A percentile compares a stretch with the other conserved stretches of the same genome.
Conservation (phyloP, 37 sponge, comb jelly and placozoan genomes). For the Beroe ovata region DNA sequence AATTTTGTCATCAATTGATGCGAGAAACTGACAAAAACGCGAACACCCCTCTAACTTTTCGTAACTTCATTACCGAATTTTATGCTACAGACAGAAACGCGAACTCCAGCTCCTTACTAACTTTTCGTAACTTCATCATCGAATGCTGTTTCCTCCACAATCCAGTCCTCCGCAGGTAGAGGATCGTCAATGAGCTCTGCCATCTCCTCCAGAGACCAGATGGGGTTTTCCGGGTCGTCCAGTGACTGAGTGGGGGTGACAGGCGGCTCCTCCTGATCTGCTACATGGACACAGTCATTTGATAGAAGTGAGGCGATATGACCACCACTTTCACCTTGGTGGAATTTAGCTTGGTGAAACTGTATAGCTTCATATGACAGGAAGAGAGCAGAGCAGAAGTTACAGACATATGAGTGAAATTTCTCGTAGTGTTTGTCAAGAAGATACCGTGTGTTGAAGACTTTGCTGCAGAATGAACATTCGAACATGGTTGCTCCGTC, state of each 20-base stretch:
- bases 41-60: too few species aligned
- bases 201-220: slow-evolving; percentile 50
- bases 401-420: slow-evolving; percentile 25
- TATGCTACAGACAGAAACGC: too few species aligned
- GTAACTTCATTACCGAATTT: neutral
- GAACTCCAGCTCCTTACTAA: too few species aligned
- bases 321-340: slow-evolving; percentile 1
- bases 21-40: too few species aligned
- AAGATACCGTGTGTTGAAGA: neutral
- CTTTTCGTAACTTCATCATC: neutral
- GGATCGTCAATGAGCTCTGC: slow-evolving; percentile 25
- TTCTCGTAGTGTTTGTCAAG: slow-evolving; percentile 39
- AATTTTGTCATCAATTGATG: too few species aligned
- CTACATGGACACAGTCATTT: neutral
- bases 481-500: neutral
- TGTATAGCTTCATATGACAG: slow-evolving; percentile 12
- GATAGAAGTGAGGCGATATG: too few species aligned
- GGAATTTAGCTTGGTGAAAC: slow-evolving; percentile 35
- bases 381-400: slow-evolving; percentile 54
- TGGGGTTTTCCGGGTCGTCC: slow-evolving; percentile 44
- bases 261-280: neutral
- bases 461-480: slow-evolving; percentile 45
- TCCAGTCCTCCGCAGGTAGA: slow-evolving; percentile 17
- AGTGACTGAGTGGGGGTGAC: neutral
- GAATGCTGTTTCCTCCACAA: slow-evolving; percentile 21